Evolutionary conservation across 2,888 invertebrate genomes (phyloP).

Genomic region (Pogonocherus hispidulus): DNA sequence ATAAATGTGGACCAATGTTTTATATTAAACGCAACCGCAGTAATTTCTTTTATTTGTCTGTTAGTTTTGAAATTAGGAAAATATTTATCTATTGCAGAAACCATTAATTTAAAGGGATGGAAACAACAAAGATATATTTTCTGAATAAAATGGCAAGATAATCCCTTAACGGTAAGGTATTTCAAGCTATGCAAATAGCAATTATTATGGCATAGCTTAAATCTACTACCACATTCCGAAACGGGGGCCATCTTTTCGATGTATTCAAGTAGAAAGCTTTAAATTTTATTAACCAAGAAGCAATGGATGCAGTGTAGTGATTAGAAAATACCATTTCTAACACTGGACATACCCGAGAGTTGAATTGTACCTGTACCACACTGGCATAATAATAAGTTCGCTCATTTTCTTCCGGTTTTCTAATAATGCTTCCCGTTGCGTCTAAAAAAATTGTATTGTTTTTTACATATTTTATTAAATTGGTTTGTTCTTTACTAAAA

Average conservation of each 20-base stretch:
- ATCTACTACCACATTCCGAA: background rate
- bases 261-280: background rate
- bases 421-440: background rate
- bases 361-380: background rate
- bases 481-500: background rate
- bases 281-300: background rate
- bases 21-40: constrained; percentile 15
- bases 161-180: constrained; percentile 4
- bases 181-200: constrained; percentile 9
- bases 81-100: constrained; percentile 20
- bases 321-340: background rate
- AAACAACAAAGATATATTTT: constrained; percentile 23
- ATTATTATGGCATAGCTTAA: constrained; percentile 8
- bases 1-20: constrained; percentile 17
- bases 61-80: constrained; percentile 5
- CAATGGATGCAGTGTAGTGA: background rate
- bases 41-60: constrained; percentile 21
- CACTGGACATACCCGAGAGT: background rate
- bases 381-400: constrained; percentile 14
- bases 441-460: background rate
- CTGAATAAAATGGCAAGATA: background rate
- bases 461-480: background rate
- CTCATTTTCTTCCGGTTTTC: background rate
- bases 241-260: constrained; percentile 7
- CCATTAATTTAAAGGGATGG: constrained; percentile 30